Evolutionary conservation across 2,113 vertebrate species (phyloP).

Genomic region (Leptocoma aspasia): DNA sequence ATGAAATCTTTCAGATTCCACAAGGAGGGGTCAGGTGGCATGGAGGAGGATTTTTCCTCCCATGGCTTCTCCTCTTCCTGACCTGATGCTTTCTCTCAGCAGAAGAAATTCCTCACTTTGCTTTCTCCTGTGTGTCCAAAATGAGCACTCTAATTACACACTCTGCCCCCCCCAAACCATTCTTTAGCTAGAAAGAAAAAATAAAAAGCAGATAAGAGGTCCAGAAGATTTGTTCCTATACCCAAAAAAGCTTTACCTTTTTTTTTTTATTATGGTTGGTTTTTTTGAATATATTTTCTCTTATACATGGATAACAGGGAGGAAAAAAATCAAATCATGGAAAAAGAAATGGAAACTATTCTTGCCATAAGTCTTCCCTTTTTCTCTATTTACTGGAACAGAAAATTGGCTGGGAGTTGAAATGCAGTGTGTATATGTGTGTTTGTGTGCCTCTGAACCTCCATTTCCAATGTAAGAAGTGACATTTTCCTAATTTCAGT

Average conservation of each 20-base stretch:
- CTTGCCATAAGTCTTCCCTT: conserved; percentile 15
- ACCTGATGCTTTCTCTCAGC: neutral
- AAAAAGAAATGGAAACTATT: conserved; percentile 27
- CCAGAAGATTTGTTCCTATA: neutral
- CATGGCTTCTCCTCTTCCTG: neutral
- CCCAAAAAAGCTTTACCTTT: neutral
- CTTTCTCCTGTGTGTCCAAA: neutral
- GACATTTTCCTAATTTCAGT: conserved; percentile 50
- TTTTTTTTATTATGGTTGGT: neutral
- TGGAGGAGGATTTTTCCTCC: neutral
- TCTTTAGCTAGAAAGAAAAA: neutral
- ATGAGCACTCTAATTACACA: neutral
- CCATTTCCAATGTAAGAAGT: neutral
- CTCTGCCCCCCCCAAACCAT: fast-evolving
- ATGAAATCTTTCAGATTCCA: neutral
- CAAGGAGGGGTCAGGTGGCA: neutral
- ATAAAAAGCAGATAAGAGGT: neutral
- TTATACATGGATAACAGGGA: neutral
- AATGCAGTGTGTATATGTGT: neutral
- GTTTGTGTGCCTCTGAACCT: neutral
- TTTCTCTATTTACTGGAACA: conserved; percentile 3
- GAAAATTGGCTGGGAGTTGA: conserved; percentile 15
- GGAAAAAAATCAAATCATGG: neutral
- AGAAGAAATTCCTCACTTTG: neutral
- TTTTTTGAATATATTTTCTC: neutral